These are phyloP conservation scores for Emydocephalus ijimae DNA, from an alignment of 2,113 vertebrate genomes.

Conservation along the genomic window DNA sequence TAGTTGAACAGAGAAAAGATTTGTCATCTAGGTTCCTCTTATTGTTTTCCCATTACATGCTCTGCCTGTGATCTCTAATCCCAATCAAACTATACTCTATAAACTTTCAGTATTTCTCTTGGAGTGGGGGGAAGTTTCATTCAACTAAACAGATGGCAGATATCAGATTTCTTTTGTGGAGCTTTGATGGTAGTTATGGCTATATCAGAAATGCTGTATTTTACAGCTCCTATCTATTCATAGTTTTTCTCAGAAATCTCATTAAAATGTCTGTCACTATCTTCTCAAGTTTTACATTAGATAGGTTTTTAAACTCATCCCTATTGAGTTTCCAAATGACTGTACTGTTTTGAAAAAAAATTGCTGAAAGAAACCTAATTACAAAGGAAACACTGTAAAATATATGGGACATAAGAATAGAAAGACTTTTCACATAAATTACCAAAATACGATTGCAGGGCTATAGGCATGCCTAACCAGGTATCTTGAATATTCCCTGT, in stretches of 20 bases:
- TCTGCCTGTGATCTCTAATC: background rate
- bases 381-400: constrained; percentile 44
- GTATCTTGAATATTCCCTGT: background rate
- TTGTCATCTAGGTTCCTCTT: constrained; percentile 17
- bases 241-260: constrained; percentile 35
- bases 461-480: background rate
- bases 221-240: constrained; percentile 36
- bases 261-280: constrained; percentile 36
- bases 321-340: constrained; percentile 2
- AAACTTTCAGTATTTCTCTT: constrained; percentile 16
- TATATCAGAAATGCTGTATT: constrained; percentile 37
- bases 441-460: background rate
- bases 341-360: constrained; percentile 47
- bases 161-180: constrained; percentile 30
- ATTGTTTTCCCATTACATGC: background rate
- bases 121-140: constrained; percentile 17
- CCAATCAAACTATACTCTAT: constrained; percentile 14
- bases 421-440: background rate
- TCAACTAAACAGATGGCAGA: constrained; percentile 19
- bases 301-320: constrained; percentile 28
- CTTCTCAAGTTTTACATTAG: constrained; percentile 9
- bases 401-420: background rate
- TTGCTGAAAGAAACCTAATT: constrained; percentile 36
- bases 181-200: constrained; percentile 38
- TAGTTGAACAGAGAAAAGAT: constrained; percentile 12